A percentile compares a stretch with the other conserved stretches of the same genome.
Evolutionary conservation across 2,113 vertebrate species (phyloP).

Genomic region (Atrichornis clamosus): DNA sequence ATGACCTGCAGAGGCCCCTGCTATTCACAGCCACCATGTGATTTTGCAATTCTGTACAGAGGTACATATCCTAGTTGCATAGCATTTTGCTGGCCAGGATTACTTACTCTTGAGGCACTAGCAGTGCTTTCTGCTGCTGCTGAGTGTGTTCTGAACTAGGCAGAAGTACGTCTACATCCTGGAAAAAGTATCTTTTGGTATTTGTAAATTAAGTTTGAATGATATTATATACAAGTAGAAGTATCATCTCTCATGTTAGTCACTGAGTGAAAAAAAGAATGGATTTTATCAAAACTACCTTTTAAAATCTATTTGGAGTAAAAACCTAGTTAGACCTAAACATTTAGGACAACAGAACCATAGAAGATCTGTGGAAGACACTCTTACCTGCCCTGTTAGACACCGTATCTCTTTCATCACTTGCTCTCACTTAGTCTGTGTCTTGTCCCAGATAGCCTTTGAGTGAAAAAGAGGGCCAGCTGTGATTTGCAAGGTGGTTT

Average conservation of each 20-base stretch:
- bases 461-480: neutral
- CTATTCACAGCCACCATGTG: neutral
- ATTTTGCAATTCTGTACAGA: neutral
- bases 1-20: neutral
- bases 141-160: neutral
- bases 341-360: neutral
- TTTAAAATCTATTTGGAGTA: neutral
- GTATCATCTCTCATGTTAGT: neutral
- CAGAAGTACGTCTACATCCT: neutral
- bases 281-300: neutral
- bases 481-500: neutral
- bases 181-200: neutral
- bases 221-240: neutral
- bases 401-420: neutral
- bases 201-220: neutral
- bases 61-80: neutral
- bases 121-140: neutral
- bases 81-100: neutral
- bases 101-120: neutral
- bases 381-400: neutral
- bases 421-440: neutral
- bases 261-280: neutral
- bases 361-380: neutral
- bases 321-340: neutral
- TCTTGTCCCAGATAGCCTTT: neutral